Evolutionary conservation across 2,113 vertebrate species (phyloP).

Genomic region (Trogon surrucura): DNA sequence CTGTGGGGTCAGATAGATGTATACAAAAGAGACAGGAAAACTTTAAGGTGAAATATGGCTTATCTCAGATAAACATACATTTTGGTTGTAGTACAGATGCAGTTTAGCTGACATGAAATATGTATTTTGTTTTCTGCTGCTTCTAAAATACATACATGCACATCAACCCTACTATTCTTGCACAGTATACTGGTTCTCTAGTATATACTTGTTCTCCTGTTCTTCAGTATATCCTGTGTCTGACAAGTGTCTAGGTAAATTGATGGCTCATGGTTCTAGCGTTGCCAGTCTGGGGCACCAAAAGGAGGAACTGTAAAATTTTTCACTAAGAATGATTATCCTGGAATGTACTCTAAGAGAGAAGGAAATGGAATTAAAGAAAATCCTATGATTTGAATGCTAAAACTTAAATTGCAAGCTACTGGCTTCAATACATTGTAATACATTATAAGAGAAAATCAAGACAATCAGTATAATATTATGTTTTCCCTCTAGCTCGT

Average conservation of each 20-base stretch:
- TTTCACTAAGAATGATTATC: background rate
- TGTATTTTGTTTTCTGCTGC: background rate
- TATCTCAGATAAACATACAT: background rate
- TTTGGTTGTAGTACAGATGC: background rate
- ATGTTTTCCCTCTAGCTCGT: background rate
- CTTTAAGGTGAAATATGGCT: background rate
- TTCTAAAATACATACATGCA: fast-evolving
- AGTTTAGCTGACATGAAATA: background rate
- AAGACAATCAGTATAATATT: background rate
- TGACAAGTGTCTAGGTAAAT: fast-evolving
- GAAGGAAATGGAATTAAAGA: background rate
- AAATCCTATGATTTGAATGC: background rate
- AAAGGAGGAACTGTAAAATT: background rate
- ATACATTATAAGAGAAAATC: background rate
- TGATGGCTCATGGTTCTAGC: background rate
- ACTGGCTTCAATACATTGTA: background rate
- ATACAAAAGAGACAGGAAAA: background rate
- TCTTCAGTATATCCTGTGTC: background rate
- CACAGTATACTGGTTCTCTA: background rate
- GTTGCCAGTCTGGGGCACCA: background rate
- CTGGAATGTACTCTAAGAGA: background rate
- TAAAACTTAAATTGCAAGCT: background rate
- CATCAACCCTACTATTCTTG: background rate
- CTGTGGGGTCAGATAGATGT: background rate
- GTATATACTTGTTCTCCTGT: background rate